Base-by-base conservation (phyloP, 2,113 vertebrate genomes). In the Triplophysa dalaica region DNA sequence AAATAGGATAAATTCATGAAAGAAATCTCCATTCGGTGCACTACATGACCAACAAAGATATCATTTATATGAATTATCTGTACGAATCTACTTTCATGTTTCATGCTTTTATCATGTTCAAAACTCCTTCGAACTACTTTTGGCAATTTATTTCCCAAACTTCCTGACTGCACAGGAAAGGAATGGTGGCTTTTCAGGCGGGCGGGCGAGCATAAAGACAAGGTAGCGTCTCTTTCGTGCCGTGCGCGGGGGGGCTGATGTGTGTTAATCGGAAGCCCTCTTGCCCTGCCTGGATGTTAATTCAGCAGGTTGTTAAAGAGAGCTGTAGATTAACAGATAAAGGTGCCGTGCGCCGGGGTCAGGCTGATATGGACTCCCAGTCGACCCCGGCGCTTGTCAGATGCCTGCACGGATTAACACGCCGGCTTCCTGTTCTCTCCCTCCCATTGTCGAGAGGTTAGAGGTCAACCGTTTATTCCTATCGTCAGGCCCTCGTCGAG, bases 311-410 rank as follows among this genome's bases (percentile, higher is more conserved):
- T 93, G 94, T 93, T 94, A 94, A 94, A 94, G 87, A 94, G 95
- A 97, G 96, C 95, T 95, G 97, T 95, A 98, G 97, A 99, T 98
- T 95, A 98, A 96, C 95, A 95, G 97, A 99, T 98, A 98, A 96
- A 95, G 94, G 93, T 95, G 94, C 93, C 94, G 93, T 94, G 91
- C 84, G 92, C 88, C 48, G 92, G 93, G 96, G 97, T 98, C 97
- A 96, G 91, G 85, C 91, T 84, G 94, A 95, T 95, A 95, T 93
- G 93, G 94, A 94, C 94, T 95, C 94, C 91, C 93, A 89, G 93
- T 91, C 91, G 94, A 94, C 95, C 94, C n/a, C 92, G 83, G 90
- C 92, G 91, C 95, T 97, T 97, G 95, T 98, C 95, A 96, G 95
- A 97, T 96, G 95, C 95, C 95, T 95, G 94, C 93, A 94, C 94